A percentile compares a stretch with the other conserved stretches of the same genome.
Evolutionary conservation across 1,140 invertebrate species (phyloP).

Genomic region (Drosophila bocqueti): DNA sequence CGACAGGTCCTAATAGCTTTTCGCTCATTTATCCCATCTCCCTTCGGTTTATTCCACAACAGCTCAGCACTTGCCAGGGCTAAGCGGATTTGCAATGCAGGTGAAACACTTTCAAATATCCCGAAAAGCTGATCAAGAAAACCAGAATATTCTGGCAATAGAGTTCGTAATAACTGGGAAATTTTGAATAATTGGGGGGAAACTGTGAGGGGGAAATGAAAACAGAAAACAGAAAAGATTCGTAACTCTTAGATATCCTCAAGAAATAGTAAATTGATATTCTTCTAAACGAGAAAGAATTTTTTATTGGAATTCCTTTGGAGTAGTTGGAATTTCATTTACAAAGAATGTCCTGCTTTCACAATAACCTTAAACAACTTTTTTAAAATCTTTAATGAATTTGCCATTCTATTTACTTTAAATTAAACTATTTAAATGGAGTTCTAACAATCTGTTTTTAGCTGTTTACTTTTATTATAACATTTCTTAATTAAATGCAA

Average conservation of each 20-base stretch:
- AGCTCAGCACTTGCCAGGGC: constrained; percentile 41
- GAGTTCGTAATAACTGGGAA: no score
- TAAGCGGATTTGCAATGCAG: constrained; percentile 54
- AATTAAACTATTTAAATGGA: neutral
- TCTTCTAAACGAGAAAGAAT: no score
- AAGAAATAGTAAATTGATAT: neutral
- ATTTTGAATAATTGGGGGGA: neutral
- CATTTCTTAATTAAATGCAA: neutral
- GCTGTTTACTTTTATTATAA: neutral
- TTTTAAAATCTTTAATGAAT: neutral
- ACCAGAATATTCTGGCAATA: no score
- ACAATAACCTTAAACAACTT: neutral
- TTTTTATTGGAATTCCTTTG: neutral
- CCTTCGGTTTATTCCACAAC: constrained; percentile 13
- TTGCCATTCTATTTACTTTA: no score
- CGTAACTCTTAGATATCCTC: neutral
- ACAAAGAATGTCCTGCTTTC: no score
- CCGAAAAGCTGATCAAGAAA: neutral
- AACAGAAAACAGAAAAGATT: neutral
- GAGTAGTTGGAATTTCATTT: no score
- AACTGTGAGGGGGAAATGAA: neutral
- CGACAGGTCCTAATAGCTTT: constrained; percentile 72
- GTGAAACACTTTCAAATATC: constrained; percentile 21
- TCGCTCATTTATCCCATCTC: constrained; percentile 58
- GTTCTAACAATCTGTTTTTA: neutral